These are phyloP conservation scores for Aricia agestis DNA, from an alignment of 1,140 invertebrate genomes.

Conservation along the genomic window DNA sequence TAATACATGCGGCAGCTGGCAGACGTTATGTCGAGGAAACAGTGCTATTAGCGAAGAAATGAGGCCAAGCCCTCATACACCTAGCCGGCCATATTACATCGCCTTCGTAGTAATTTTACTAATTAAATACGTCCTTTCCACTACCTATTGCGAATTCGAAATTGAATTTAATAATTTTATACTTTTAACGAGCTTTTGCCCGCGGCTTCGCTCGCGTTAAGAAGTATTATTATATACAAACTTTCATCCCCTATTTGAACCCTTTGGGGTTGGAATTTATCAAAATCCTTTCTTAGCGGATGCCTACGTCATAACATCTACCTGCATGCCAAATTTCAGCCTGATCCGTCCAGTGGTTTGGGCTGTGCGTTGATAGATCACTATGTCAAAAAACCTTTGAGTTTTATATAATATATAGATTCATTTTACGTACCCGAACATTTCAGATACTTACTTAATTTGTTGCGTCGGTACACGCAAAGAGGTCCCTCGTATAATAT, in stretches of 20 bases:
- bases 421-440: neutral
- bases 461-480: neutral
- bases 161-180: neutral
- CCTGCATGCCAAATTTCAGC: too few relatives aligned
- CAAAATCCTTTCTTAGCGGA: too few relatives aligned
- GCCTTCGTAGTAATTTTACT: conserved; percentile 18
- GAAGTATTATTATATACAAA: too few relatives aligned
- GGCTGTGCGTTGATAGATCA: too few relatives aligned
- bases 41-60: conserved; percentile 2
- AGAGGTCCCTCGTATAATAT: neutral
- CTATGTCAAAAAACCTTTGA: too few relatives aligned
- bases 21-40: neutral
- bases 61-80: conserved; percentile 19
- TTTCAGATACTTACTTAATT: neutral
- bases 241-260: too few relatives aligned
- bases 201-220: too few relatives aligned
- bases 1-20: neutral
- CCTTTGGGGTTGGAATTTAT: too few relatives aligned
- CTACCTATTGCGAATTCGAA: neutral
- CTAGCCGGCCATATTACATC: conserved; percentile 3
- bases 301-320: too few relatives aligned
- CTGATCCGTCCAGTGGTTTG: too few relatives aligned
- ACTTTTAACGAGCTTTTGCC: too few relatives aligned
- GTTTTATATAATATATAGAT: too few relatives aligned
- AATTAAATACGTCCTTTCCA: conserved; percentile 19